Evolutionary conservation across 2,888 invertebrate species (phyloP).

Genomic region (Thysanoteuthis rhombus): DNA sequence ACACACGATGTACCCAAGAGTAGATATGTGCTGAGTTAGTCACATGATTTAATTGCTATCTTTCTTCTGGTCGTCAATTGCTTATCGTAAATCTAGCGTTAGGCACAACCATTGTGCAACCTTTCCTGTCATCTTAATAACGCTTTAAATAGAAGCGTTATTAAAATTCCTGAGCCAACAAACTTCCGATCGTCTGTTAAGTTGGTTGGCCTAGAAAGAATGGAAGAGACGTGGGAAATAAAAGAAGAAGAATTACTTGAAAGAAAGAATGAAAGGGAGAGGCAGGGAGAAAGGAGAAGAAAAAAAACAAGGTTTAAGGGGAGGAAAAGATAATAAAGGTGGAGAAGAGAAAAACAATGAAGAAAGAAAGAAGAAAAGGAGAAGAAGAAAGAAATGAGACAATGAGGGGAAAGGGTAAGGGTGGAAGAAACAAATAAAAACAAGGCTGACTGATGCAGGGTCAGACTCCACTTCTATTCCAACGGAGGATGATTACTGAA

Average conservation of each 20-base stretch:
- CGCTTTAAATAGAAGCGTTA: background rate
- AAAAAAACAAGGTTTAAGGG: background rate
- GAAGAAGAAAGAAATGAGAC: background rate
- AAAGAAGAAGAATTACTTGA: background rate
- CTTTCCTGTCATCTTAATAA: background rate
- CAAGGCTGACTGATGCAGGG: no score
- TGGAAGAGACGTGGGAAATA: background rate
- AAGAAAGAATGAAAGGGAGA: background rate
- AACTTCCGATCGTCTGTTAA: background rate
- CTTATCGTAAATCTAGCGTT: background rate
- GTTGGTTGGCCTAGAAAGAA: background rate
- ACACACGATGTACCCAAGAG: background rate
- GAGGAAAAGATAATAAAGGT: no score
- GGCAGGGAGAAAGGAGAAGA: background rate
- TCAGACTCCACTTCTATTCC: no score
- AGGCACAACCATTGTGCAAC: background rate
- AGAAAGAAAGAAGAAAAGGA: background rate
- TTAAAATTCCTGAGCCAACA: background rate
- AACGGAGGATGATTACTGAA: no score
- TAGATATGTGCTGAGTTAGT: background rate
- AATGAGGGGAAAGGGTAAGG: background rate
- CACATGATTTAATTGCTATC: background rate
- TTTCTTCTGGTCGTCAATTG: background rate
- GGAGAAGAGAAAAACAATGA: background rate
- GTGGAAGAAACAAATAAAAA: background rate